Evolutionary conservation across 2,797 vertebrate genomes (phyloP), one percentile per base, ranked within the genome.

Genomic region (Discoglossus pictus): DNA sequence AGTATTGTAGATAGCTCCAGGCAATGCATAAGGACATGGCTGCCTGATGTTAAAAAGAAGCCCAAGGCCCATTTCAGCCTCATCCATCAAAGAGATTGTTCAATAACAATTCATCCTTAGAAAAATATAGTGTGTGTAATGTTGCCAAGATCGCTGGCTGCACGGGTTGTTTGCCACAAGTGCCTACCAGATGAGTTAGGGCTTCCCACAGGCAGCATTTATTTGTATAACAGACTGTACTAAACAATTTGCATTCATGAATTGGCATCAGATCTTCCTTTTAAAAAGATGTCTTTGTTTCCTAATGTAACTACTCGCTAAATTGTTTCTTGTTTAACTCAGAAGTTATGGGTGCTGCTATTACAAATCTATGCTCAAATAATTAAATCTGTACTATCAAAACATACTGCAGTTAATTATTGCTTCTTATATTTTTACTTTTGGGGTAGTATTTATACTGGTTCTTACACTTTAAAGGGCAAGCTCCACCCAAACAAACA

Each of bases 61-160:
- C 43, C 50, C 59, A 34, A 38, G 34, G 60, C 59, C 43, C 25
- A 54, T 69, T 61, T 54, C 39, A 47, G 42, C 27, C 21, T 40
- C 34, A 56, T 63, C 67, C 51, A 56, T 70, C 67, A 62, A 17
- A 48, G 51, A 62, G 31, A 70, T 70, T 62, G 43, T 62, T 62
- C 60, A 70, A 62, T 69, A 69, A 62, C 59, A 63, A 62, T 70
- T 56, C 43, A 62, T 70, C 67, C 59, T 69, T 48, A 47, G 60
- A 43, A 54, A 61, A 46, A 61, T 61, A 55, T 62, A 50, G 42
- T 3, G 50, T 62, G 42, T 39, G 34, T 34, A 23, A 46, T 21
- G n/a, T 59, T 70, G 59, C 67, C 67, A 70, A 61, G 43, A 48
- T 56, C 52, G 63, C 40, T 55, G 40, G 52, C 42, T 55, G 48